These are phyloP conservation scores for Ferrisia virgata DNA, from an alignment of 2,888 invertebrate genomes.

Conservation along the genomic window DNA sequence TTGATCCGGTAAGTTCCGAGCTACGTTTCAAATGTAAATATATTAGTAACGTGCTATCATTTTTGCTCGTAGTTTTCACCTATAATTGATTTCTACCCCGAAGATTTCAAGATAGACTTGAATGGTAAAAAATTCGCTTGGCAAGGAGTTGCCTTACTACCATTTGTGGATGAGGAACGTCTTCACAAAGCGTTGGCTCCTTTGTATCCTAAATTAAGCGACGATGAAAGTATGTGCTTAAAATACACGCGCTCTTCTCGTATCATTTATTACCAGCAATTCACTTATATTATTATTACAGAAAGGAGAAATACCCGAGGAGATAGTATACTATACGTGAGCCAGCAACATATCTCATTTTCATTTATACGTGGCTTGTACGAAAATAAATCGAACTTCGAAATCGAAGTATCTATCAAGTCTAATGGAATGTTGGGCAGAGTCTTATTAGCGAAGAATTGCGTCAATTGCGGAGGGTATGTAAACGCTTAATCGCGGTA, in stretches of 20 bases:
- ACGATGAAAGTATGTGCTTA: slow-evolving; percentile 69
- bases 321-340: slow-evolving; percentile 85
- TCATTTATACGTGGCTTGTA: slow-evolving; percentile 69
- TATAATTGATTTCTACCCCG: slow-evolving; percentile 98
- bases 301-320: slow-evolving; percentile 80
- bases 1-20: slow-evolving; percentile 67
- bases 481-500: slow-evolving; percentile 50
- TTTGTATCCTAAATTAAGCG: slow-evolving; percentile 74
- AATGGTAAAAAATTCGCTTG: slow-evolving; percentile 99
- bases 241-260: slow-evolving; percentile 2
- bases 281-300: slow-evolving; percentile 51
- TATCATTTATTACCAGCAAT: neutral
- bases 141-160: slow-evolving; percentile 97
- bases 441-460: slow-evolving; percentile 69
- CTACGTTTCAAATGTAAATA: too few relatives aligned
- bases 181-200: slow-evolving; percentile 78
- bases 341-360: slow-evolving; percentile 67
- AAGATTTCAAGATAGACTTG: slow-evolving; percentile 93
- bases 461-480: slow-evolving; percentile 66
- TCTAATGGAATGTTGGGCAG: slow-evolving; percentile 82
- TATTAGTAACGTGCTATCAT: neutral
- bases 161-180: slow-evolving; percentile 93
- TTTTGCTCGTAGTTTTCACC: slow-evolving; percentile 64
- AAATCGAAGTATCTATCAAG: slow-evolving; percentile 61
- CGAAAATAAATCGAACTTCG: slow-evolving; percentile 57